Evolutionary conservation across 2,113 vertebrate species (phyloP).

Genomic region (Vidua macroura): DNA sequence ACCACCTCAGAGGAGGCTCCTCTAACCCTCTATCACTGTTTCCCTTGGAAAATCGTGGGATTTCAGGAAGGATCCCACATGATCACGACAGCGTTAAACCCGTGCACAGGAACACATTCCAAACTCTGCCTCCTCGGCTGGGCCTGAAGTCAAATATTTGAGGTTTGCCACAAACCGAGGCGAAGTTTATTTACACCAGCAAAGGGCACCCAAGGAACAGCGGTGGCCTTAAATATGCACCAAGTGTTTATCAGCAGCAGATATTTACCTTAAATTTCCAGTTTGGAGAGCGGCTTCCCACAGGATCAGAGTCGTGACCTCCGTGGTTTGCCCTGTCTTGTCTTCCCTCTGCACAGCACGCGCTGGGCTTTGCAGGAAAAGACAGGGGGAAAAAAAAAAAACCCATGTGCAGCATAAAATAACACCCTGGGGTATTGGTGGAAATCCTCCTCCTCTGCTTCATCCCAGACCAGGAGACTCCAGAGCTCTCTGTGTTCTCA

Average conservation of each 20-base stretch:
- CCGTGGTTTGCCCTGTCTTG: slow-evolving; percentile 42
- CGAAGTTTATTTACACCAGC: slow-evolving; percentile 30
- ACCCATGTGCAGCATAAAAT: not conserved
- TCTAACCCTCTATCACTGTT: not conserved
- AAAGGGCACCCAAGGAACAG: slow-evolving; percentile 14
- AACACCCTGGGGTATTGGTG: not conserved
- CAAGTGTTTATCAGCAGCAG: slow-evolving; percentile 18
- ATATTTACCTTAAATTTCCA: slow-evolving; percentile 33
- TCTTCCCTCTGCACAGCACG: not conserved
- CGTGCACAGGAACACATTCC: not conserved
- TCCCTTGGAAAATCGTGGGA: not conserved
- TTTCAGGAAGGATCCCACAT: not conserved
- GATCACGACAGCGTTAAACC: not conserved
- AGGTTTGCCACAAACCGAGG: slow-evolving; percentile 63
- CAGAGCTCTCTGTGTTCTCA: slow-evolving; percentile 14
- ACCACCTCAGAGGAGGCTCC: not conserved
- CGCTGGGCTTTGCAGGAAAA: not conserved
- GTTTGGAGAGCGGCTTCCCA: slow-evolving; percentile 34
- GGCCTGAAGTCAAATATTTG: slow-evolving; percentile 43
- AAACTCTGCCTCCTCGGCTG: not conserved
- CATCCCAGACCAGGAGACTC: slow-evolving; percentile 5
- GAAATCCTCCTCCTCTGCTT: not conserved
- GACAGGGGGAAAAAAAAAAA: not conserved
- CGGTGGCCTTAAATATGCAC: not conserved
- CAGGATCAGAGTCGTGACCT: not conserved